These are phyloP conservation scores for Stichodactyla helianthus DNA, from an alignment of 64 coral and sea anemone genomes.

Conservation along the genomic window DNA sequence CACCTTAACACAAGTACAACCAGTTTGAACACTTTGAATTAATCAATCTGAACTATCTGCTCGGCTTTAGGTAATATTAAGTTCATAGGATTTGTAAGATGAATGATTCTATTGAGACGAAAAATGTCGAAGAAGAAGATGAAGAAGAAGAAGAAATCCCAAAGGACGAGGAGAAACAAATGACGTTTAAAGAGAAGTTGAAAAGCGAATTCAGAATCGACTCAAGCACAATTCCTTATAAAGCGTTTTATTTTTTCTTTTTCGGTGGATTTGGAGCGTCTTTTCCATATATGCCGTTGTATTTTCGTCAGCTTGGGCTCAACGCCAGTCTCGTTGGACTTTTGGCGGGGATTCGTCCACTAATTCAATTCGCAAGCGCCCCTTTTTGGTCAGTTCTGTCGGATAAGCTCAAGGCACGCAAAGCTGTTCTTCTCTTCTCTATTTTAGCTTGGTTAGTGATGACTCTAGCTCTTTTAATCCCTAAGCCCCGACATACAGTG, in stretches of 20 bases:
- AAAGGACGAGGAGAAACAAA: neutral
- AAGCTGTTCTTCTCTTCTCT: slow-evolving; percentile 71
- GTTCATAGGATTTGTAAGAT: neutral
- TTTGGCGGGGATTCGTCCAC: slow-evolving; percentile 75
- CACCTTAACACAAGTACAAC: neutral
- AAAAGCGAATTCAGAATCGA: slow-evolving; percentile 43
- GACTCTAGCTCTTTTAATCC: slow-evolving; percentile 76
- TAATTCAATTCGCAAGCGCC: slow-evolving; percentile 80
- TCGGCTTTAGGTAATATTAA: neutral
- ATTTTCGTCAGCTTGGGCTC: slow-evolving; percentile 91
- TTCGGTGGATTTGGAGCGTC: slow-evolving; percentile 75
- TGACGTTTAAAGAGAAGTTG: slow-evolving; percentile 18
- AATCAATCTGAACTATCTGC: neutral
- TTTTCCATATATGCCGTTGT: slow-evolving; percentile 85
- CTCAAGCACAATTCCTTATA: slow-evolving; percentile 54
- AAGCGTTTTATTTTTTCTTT: slow-evolving; percentile 86
- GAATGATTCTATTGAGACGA: neutral
- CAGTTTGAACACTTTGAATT: neutral
- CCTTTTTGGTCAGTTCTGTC: slow-evolving; percentile 91
- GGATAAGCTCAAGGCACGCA: slow-evolving; percentile 69
- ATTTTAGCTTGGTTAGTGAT: slow-evolving; percentile 80
- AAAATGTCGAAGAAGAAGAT: neutral
- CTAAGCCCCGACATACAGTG: slow-evolving; percentile 51
- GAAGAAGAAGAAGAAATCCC: neutral
- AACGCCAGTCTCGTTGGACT: slow-evolving; percentile 71